Evolutionary conservation across 2,888 invertebrate genomes (phyloP).

Genomic region (Chaetogeoica ovagalla): DNA sequence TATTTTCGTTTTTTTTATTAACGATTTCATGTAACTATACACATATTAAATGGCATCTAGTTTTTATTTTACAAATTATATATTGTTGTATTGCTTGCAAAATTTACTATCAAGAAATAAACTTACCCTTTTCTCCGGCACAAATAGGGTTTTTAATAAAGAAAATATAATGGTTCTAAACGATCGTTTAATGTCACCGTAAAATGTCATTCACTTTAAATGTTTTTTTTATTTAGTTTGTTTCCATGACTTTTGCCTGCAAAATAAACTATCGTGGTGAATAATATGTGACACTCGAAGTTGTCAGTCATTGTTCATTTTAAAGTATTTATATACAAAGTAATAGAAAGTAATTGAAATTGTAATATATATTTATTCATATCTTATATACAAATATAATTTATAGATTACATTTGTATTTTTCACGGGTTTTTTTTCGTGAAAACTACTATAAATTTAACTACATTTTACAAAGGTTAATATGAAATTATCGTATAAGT

Average conservation of each 20-base stretch:
- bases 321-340: no score
- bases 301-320: not conserved
- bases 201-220: slow-evolving; percentile 33
- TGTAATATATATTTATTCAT: no score
- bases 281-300: not conserved
- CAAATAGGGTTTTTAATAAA: not conserved
- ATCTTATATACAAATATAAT: no score
- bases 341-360: no score
- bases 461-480: no score
- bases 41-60: not conserved
- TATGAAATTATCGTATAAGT: no score
- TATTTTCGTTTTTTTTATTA: not conserved
- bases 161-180: slow-evolving; percentile 8
- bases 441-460: no score
- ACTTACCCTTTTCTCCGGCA: not conserved
- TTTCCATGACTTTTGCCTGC: slow-evolving; percentile 10
- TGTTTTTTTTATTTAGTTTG: slow-evolving; percentile 3
- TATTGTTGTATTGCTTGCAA: not conserved
- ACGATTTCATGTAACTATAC: slow-evolving; percentile 2
- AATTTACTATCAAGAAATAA: slow-evolving; percentile 17
- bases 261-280: not conserved
- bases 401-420: no score
- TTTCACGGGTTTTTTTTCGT: no score
- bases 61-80: not conserved
- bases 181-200: slow-evolving; percentile 24